phyloP scores from a whole-genome alignment of 1,140 invertebrate species.

The Pogonus chalceus region DNA sequence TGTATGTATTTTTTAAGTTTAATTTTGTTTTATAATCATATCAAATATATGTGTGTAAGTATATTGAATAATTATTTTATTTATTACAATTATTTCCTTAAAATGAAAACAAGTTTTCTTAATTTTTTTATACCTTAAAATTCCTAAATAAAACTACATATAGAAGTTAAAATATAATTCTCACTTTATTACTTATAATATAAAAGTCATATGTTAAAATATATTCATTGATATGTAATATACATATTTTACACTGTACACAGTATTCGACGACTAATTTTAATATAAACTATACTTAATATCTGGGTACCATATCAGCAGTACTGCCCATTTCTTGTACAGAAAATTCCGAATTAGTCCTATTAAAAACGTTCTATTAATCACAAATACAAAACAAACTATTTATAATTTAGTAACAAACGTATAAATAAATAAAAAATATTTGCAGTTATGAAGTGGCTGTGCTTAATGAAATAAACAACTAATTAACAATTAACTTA shows the following conservation, averaged over 20 bases:
- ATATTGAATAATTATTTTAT: too few species aligned
- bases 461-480: not conserved
- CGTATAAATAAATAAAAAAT: too few species aligned
- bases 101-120: too few species aligned
- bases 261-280: not conserved
- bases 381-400: not conserved
- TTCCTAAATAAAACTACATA: too few species aligned
- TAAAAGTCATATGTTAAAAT: too few species aligned
- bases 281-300: not conserved
- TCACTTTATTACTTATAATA: too few species aligned
- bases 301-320: not conserved
- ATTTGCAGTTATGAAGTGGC: too few species aligned
- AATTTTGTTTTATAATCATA: not conserved
- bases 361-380: not conserved
- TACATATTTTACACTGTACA: not conserved
- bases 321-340: not conserved
- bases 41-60: not conserved
- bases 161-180: too few species aligned
- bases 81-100: too few species aligned
- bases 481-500: not conserved
- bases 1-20: not conserved
- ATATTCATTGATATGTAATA: not conserved
- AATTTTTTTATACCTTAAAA: too few species aligned
- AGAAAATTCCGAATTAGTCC: not conserved
- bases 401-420: too few species aligned